A percentile compares a stretch with the other conserved stretches of the same genome.
These are phyloP conservation scores for Halcyon senegalensis DNA, from an alignment of 2,113 vertebrate species.

Conservation along the genomic window DNA sequence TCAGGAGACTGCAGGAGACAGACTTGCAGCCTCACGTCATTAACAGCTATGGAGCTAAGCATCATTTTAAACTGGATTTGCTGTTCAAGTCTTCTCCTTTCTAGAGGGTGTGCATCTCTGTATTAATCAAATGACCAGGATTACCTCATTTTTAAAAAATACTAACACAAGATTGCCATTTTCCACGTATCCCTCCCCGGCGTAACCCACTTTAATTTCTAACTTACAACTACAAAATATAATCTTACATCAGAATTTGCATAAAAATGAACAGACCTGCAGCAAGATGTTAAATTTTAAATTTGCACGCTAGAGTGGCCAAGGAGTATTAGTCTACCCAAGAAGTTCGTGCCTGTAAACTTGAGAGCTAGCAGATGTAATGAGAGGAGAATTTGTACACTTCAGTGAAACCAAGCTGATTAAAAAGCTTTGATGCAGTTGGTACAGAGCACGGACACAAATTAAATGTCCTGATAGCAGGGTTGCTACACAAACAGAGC, in stretches of 20 bases:
- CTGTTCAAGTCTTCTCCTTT: constrained; percentile 1
- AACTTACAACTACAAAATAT: constrained; percentile 72
- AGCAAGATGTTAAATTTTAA: constrained; percentile 75
- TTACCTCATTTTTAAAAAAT: constrained; percentile 24
- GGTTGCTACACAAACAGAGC: background rate
- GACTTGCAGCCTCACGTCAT: background rate
- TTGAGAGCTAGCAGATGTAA: constrained; percentile 61
- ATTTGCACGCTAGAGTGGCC: constrained; percentile 73
- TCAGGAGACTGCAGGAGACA: background rate
- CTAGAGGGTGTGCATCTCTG: background rate
- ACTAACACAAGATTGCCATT: constrained; percentile 9
- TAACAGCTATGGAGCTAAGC: background rate
- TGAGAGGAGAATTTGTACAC: constrained; percentile 72
- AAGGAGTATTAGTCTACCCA: constrained; percentile 70
- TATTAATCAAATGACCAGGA: background rate
- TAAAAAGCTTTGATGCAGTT: constrained; percentile 60
- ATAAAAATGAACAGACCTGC: constrained; percentile 75
- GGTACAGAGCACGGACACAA: background rate
- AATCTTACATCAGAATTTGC: constrained; percentile 72
- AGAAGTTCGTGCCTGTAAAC: constrained; percentile 71
- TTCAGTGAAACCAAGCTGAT: constrained; percentile 72
- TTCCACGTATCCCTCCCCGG: background rate
- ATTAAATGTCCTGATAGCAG: background rate
- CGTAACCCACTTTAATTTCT: constrained; percentile 59
- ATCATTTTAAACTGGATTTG: background rate